Evolutionary conservation across 2,113 vertebrate species (phyloP).

Genomic region (Manacus vitellinus): DNA sequence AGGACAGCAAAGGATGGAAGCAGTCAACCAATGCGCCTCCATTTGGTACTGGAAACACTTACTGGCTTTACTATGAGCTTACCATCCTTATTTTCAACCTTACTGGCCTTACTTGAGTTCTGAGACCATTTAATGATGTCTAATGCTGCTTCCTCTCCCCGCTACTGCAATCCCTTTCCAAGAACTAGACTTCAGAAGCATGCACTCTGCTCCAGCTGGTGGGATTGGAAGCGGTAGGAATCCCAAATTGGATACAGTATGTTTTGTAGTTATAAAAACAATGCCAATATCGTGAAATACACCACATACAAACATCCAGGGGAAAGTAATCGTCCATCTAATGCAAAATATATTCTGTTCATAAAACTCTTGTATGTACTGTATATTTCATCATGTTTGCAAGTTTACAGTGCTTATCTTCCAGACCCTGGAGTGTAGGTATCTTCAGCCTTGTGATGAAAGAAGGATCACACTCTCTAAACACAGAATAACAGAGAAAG

Average conservation of each 20-base stretch:
- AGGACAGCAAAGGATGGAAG: neutral
- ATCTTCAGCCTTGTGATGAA: neutral
- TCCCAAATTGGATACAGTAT: neutral
- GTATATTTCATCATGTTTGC: neutral
- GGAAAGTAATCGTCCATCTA: neutral
- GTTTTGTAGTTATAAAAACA: neutral
- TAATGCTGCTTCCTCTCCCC: neutral
- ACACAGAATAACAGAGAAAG: neutral
- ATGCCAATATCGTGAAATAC: neutral
- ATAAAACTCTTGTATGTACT: neutral
- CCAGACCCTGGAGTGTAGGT: neutral
- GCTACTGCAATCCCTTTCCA: neutral
- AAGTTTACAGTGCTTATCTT: neutral
- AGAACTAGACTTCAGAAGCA: neutral
- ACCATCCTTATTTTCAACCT: neutral
- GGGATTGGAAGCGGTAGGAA: neutral
- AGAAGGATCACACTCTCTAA: neutral
- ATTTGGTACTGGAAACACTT: neutral
- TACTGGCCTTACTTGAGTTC: neutral
- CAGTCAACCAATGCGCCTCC: neutral
- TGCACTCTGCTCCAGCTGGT: neutral
- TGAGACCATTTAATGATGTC: neutral
- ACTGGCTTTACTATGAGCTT: neutral
- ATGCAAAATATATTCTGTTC: neutral
- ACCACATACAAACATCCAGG: neutral